Conservation (phyloP, 2,113 vertebrate genomes). For the Castor canadensis region DNA sequence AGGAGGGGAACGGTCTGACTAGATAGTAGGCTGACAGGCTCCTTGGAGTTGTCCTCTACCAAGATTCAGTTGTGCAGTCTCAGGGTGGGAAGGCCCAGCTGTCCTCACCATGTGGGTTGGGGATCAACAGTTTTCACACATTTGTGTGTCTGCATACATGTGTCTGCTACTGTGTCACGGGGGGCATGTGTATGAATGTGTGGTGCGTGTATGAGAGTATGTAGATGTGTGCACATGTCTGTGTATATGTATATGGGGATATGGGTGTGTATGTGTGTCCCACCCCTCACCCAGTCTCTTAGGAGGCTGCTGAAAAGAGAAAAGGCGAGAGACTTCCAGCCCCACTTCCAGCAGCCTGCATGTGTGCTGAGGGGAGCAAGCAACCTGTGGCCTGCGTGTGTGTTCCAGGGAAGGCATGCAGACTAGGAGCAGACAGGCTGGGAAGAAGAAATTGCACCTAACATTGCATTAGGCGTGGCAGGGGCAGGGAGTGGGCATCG, state of each 20-base stretch:
- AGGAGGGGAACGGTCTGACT: not conserved
- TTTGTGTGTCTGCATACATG: not conserved
- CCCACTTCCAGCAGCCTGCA: not conserved
- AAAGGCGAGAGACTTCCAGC: not conserved
- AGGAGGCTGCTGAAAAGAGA: not conserved
- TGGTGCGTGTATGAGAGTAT: not conserved
- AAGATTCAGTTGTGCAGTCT: not conserved
- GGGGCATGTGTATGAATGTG: not conserved
- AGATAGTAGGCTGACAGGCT: not conserved
- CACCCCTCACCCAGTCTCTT: not conserved
- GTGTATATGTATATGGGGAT: not conserved
- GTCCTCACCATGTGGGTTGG: not conserved
- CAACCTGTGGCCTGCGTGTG: not conserved
- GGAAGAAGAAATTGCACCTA: too few species aligned
- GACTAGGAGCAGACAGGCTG: too few species aligned
- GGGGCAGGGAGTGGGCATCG: not conserved
- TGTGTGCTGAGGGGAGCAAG: not conserved
- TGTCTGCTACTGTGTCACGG: not conserved
- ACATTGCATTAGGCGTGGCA: rapidly evolving
- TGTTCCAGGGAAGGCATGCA: not conserved
- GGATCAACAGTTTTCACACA: not conserved
- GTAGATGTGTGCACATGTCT: not conserved
- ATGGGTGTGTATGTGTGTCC: not conserved
- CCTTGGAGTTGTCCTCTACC: not conserved
- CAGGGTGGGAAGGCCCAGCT: not conserved